phyloP scores from a whole-genome alignment of 2,888 invertebrate genomes.

The Digitonthophagus gazella region DNA sequence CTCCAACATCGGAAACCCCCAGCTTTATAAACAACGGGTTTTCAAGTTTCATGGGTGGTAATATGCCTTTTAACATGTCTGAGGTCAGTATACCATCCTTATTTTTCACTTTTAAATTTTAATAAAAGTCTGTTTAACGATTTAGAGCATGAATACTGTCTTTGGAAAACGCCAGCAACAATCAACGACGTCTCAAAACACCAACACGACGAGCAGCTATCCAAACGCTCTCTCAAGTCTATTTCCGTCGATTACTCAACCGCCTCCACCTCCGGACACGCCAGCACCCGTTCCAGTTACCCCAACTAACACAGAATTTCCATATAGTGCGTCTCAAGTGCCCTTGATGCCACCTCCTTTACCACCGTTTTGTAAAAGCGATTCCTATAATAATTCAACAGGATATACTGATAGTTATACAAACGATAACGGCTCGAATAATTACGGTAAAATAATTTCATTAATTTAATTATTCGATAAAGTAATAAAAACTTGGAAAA shows the following conservation, averaged over 20 bases:
- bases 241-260: conserved; percentile 51
- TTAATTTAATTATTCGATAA: too few species aligned
- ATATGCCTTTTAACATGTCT: conserved; percentile 58
- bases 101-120: conserved; percentile 6
- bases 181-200: neutral
- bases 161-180: conserved; percentile 11
- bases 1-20: conserved; percentile 34
- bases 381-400: conserved; percentile 33
- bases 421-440: conserved; percentile 20
- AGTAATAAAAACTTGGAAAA: conserved; percentile 20
- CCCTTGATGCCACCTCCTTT: conserved; percentile 59
- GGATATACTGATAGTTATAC: conserved; percentile 22
- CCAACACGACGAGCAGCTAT: conserved; percentile 31
- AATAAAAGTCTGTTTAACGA: neutral
- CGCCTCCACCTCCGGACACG: conserved; percentile 49
- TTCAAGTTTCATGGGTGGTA: conserved; percentile 64
- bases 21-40: conserved; percentile 55
- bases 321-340: conserved; percentile 42
- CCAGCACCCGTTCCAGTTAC: conserved; percentile 29
- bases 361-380: conserved; percentile 49
- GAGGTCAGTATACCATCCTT: conserved; percentile 37
- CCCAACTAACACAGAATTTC: conserved; percentile 21
- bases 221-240: conserved; percentile 35
- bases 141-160: conserved; percentile 37
- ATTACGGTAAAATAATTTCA: conserved; percentile 32